Conservation (phyloP, 2,888 invertebrate genomes). For the Catocala sponsa region DNA sequence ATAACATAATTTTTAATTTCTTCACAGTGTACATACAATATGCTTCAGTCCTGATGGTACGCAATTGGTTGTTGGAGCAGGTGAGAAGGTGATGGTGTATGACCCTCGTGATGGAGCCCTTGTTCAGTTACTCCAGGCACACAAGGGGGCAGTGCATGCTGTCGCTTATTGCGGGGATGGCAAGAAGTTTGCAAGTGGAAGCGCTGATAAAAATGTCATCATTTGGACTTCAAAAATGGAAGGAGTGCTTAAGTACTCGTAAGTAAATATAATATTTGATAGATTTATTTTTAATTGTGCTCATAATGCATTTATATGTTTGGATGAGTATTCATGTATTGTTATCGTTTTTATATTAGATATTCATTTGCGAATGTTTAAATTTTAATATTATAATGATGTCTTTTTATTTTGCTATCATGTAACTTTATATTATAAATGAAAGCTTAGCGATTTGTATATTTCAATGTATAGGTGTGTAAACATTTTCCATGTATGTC, state of each 20-base stretch:
- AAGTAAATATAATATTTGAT: slow-evolving; percentile 67
- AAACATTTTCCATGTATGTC: slow-evolving; percentile 4
- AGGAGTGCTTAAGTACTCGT: slow-evolving; percentile 98
- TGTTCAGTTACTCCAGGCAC: slow-evolving; percentile 97
- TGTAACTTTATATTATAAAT: too few species aligned
- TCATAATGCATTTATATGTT: too few species aligned
- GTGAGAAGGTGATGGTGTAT: slow-evolving; percentile 97
- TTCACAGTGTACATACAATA: slow-evolving; percentile 95
- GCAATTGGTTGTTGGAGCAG: slow-evolving; percentile 97
- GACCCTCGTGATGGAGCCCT: slow-evolving; percentile 96
- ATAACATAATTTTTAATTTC: neutral
- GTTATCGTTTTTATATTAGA: too few species aligned
- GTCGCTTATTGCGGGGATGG: slow-evolving; percentile 98
- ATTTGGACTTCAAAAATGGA: slow-evolving; percentile 99
- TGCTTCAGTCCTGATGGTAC: slow-evolving; percentile 98
- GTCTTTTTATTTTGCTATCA: too few species aligned
- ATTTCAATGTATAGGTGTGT: neutral
- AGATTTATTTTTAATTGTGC: too few species aligned
- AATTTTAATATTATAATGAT: neutral
- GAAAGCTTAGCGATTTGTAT: too few species aligned
- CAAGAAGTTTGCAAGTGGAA: slow-evolving; percentile 98
- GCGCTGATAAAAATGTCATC: slow-evolving; percentile 98
- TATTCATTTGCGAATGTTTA: slow-evolving; percentile 1
- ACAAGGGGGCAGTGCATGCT: slow-evolving; percentile 97
- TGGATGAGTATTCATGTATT: too few species aligned